Conservation (phyloP, 1,140 invertebrate genomes). For the Lordiphosa mommai region DNA sequence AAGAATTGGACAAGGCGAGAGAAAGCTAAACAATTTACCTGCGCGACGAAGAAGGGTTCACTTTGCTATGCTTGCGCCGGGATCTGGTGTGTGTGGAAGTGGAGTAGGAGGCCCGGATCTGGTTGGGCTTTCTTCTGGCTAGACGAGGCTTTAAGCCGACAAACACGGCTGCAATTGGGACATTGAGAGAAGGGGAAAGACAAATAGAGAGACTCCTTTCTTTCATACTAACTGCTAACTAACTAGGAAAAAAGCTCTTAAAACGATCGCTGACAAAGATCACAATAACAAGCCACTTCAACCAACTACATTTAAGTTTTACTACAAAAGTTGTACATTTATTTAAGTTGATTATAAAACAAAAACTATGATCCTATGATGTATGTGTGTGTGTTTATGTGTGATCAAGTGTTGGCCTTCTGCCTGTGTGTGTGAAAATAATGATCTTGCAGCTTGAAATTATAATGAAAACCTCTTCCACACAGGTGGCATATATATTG, state of each 20-base stretch:
- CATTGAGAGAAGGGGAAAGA: constrained; percentile 16
- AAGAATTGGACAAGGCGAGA: not conserved
- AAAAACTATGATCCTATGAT: not conserved
- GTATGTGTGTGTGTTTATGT: not conserved
- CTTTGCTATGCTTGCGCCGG: constrained; percentile 45
- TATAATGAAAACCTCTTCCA: constrained; percentile 80
- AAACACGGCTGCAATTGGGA: constrained; percentile 40
- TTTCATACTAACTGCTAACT: constrained; percentile 4
- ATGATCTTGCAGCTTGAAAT: constrained; percentile 79
- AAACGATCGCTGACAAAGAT: constrained; percentile 10
- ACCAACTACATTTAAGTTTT: not conserved
- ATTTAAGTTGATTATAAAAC: not conserved
- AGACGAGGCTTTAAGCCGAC: constrained; percentile 33
- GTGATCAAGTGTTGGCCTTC: constrained; percentile 8
- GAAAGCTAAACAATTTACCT: constrained; percentile 45
- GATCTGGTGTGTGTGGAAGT: constrained; percentile 33
- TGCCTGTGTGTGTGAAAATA: constrained; percentile 41
- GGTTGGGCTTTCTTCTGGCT: constrained; percentile 42
- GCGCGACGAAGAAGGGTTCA: constrained; percentile 27
- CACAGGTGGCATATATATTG: constrained; percentile 80
- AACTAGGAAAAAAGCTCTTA: constrained; percentile 33
- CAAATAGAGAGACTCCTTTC: constrained; percentile 23
- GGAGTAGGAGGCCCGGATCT: constrained; percentile 7
- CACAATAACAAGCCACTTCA: constrained; percentile 1
- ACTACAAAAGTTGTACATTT: not conserved